A percentile compares a stretch with the other conserved stretches of the same genome.
These are phyloP conservation scores for Xanthia icteritia DNA, from an alignment of 2,888 invertebrate genomes.

Conservation along the genomic window DNA sequence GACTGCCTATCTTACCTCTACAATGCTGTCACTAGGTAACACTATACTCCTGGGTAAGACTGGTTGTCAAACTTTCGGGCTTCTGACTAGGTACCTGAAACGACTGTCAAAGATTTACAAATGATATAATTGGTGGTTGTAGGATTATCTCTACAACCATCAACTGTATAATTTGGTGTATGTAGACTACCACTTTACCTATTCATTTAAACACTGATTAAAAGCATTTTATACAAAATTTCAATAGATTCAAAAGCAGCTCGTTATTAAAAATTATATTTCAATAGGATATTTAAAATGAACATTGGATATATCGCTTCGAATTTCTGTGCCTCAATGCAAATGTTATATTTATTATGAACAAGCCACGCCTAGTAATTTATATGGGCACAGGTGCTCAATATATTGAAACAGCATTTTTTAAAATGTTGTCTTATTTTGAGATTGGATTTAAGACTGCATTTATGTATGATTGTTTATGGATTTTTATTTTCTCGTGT, in stretches of 20 bases:
- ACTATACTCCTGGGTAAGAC: neutral
- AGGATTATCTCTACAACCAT: too few species aligned
- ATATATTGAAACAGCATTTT: slow-evolving; percentile 39
- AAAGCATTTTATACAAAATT: too few species aligned
- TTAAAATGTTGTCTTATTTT: slow-evolving; percentile 36
- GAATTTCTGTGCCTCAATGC: slow-evolving; percentile 14
- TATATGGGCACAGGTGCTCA: slow-evolving; percentile 48
- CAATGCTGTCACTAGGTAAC: neutral
- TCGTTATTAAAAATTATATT: neutral
- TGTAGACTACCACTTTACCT: neutral
- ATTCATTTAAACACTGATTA: neutral
- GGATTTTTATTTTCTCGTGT: neutral
- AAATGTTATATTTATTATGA: slow-evolving; percentile 23
- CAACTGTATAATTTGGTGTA: neutral
- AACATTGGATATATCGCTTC: slow-evolving; percentile 3
- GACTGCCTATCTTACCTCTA: neutral
- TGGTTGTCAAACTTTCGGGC: neutral
- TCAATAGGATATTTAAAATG: slow-evolving; percentile 9
- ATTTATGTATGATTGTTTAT: neutral
- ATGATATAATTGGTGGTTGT: too few species aligned
- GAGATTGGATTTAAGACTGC: slow-evolving; percentile 15
- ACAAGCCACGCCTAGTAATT: slow-evolving; percentile 19
- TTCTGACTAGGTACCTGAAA: neutral
- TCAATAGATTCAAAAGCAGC: neutral
- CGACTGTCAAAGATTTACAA: neutral